Evolutionary conservation across 37 sponge, comb jelly and placozoan genomes (phyloP), one percentile per base, ranked within the genome.

Genomic region (Theonella swinhoei): DNA sequence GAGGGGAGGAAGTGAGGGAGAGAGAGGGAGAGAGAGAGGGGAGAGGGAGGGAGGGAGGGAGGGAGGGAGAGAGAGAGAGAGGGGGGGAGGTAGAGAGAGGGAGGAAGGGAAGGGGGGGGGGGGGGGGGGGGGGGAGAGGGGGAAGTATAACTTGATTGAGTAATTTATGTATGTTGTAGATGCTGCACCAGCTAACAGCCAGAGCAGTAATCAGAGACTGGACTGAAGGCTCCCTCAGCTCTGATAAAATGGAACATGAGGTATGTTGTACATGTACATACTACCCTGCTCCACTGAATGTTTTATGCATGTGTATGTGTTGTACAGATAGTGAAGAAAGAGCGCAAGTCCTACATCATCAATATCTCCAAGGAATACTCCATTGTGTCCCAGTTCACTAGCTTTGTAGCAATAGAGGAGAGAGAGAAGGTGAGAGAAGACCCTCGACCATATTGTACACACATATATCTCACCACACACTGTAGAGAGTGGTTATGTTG

Each of bases 331-430:
- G 58, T 94, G 47, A 93, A 94, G 74, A 77, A 87, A 61, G 94
- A 93, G 40, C 63, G 89, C 3, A 96, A 96, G 84, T 42, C 88
- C 3, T 91, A 80, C 84, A 88, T 96, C 73, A 96, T 96, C 78
- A 89, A 96, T 71, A 87, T 89, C 71, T 91, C 92, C 54, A 94
- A 91, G 69, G 95, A 96, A 68, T 88, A 96, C 75, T 94, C 92
- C 81, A 96, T 96, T 70, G 97, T 96, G 43, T 93, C 96, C 32
- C 96, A 92, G 87, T 98, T 94, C 83, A 98, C 99, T 62, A 98
- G 99, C 83, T 98, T 98, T 87, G 95, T 98, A 1, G 99, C 99
- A 34, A 94, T 98, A 61, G 99, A 98, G 43, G 88, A 91, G 81
- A 86, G 99, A 78, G 94, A 88, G 28, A 88, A 92, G 90, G 95